Evolutionary conservation across 2,888 invertebrate species (phyloP).

Genomic region (Amiota minor): DNA sequence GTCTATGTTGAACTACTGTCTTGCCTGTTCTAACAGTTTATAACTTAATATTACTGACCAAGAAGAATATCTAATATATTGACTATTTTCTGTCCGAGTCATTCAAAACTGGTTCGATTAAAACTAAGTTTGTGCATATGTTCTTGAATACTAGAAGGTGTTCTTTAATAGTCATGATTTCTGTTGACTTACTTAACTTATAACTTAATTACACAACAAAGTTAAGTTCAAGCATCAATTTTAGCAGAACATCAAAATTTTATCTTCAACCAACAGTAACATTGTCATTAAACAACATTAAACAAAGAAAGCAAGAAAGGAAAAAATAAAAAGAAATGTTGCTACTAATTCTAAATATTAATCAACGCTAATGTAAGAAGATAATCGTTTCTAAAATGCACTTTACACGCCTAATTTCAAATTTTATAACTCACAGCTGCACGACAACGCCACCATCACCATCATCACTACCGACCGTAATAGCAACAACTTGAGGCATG

Average conservation of each 20-base stretch:
- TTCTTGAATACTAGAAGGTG: no score
- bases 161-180: no score
- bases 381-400: slow-evolving; percentile 63
- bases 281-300: neutral
- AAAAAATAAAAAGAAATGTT: slow-evolving; percentile 5
- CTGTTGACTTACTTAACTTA: neutral
- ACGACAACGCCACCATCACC: slow-evolving; percentile 24
- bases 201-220: neutral
- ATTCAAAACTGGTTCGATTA: no score
- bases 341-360: slow-evolving; percentile 56
- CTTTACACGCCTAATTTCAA: slow-evolving; percentile 70
- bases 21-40: no score
- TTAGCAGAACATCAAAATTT: neutral
- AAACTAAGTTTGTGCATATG: no score
- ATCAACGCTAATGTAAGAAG: slow-evolving; percentile 62
- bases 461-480: neutral
- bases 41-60: no score
- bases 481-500: slow-evolving; percentile 14
- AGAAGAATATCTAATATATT: no score
- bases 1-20: no score
- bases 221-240: slow-evolving; percentile 7
- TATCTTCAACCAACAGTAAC: neutral
- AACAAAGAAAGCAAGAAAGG: neutral
- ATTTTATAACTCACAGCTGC: slow-evolving; percentile 72
- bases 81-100: no score